Evolutionary conservation across 2,113 vertebrate genomes (phyloP), one percentile per base, ranked within the genome.

Genomic region (Apaloderma vittatum): DNA sequence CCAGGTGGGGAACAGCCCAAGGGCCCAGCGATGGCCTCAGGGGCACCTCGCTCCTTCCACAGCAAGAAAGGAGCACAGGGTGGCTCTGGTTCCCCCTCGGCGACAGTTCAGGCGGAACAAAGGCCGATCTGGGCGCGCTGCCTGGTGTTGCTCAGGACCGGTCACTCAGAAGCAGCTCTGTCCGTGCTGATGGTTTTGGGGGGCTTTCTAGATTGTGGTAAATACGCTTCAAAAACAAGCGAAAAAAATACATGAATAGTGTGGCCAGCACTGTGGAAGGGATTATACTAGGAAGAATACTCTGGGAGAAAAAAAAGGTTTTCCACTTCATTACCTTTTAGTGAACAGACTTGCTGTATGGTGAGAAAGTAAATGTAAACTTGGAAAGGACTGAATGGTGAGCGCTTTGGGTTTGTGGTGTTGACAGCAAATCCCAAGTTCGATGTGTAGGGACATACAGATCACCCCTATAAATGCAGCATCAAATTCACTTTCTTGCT

Each of bases 11-110:
- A 36, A 15, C 43, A 3, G 34, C 23, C 26, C n/a, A 2, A 18
- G 40, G 1, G 5, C 14, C 20, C 36, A 1, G 32, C 6, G 5
- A 3, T 19, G 3, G 22, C 51, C 12, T 20, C 17, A 5, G 0
- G 5, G 34, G 7, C 36, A 8, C 62, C n/a, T 2, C n/a, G 4
- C n/a, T 18, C 57, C n/a, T 65, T 43, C 45, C 3, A 0, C 36
- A 15, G n/a, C 2, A 12, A 30, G 4, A n/a, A 62, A 11, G 2
- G 3, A 49, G 21, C 37, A n/a, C 34, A 4, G 2, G 40, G 4
- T 4, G 57, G 4, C 30, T 59, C 29, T 5, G n/a, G 17, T 15
- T 48, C 26, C 2, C 23, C 7, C 3, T 27, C 4, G 0, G 4
- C 30, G 3, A 15, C 0, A 6, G 7, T 27, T 70, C 52, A 32